phyloP scores from a whole-genome alignment of 1,140 invertebrate genomes.

The Microplitis mediator region DNA sequence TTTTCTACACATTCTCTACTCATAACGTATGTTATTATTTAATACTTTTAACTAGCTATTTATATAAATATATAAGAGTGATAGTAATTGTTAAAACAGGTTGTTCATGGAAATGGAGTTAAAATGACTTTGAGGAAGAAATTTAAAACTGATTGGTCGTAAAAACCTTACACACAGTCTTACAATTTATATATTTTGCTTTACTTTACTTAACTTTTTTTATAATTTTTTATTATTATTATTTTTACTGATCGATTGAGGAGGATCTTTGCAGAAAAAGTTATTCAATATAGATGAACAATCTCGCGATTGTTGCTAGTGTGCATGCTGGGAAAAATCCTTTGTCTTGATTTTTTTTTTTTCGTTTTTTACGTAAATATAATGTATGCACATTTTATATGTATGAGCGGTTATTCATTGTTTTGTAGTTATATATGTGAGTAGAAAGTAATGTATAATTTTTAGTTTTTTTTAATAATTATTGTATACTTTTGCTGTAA shows the following conservation, averaged over 20 bases:
- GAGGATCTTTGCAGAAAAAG: background rate
- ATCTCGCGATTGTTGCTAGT: background rate
- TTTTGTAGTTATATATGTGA: too few relatives aligned
- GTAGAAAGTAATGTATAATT: too few relatives aligned
- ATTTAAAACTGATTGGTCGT: conserved; percentile 58
- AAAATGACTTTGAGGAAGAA: conserved; percentile 62
- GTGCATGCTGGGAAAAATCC: too few relatives aligned
- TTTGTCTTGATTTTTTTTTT: too few relatives aligned
- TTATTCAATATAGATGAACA: background rate
- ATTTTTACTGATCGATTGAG: background rate
- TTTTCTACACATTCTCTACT: background rate
- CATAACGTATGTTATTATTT: background rate
- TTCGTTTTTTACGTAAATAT: too few relatives aligned
- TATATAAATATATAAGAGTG: background rate
- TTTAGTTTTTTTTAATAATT: too few relatives aligned
- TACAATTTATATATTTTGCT: background rate
- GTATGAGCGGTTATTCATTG: too few relatives aligned
- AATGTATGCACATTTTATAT: too few relatives aligned
- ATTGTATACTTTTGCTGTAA: too few relatives aligned
- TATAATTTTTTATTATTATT: background rate
- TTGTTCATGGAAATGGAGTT: conserved; percentile 59
- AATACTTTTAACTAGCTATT: background rate
- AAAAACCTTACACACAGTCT: background rate
- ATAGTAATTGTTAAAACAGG: conserved; percentile 43
- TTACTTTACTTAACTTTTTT: background rate